Evolutionary conservation across 2,888 invertebrate genomes (phyloP).

Genomic region (Malthinus seriepunctatus): DNA sequence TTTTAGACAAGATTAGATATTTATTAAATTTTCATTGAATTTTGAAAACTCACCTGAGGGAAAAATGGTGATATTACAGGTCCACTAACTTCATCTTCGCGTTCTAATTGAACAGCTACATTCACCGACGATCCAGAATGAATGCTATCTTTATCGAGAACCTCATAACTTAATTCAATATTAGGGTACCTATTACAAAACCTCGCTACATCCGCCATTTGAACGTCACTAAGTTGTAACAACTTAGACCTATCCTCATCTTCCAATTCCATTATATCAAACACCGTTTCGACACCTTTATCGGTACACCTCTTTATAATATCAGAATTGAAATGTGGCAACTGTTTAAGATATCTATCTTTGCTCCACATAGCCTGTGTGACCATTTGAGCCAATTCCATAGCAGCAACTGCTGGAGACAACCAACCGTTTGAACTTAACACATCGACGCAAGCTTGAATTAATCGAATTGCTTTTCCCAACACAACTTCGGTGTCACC

Average conservation of each 20-base stretch:
- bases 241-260: conserved; percentile 84
- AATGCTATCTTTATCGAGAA: conserved; percentile 77
- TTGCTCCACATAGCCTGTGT: conserved; percentile 99
- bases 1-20: conserved; percentile 19
- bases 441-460: conserved; percentile 95
- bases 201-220: conserved; percentile 97
- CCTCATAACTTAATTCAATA: conserved; percentile 93
- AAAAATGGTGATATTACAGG: conserved; percentile 98
- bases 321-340: conserved; percentile 92
- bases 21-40: background rate
- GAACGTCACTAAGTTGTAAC: conserved; percentile 76
- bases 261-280: conserved; percentile 95
- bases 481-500: conserved; percentile 93
- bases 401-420: conserved; percentile 96
- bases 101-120: conserved; percentile 87
- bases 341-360: conserved; percentile 94
- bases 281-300: conserved; percentile 89
- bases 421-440: conserved; percentile 97
- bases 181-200: conserved; percentile 99
- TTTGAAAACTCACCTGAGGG: conserved; percentile 75
- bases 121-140: conserved; percentile 85
- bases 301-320: conserved; percentile 90
- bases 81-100: conserved; percentile 96
- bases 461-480: conserved; percentile 81
- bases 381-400: conserved; percentile 99